Base-by-base conservation (phyloP, 2,113 vertebrate species). In the Amphiprion ocellaris region DNA sequence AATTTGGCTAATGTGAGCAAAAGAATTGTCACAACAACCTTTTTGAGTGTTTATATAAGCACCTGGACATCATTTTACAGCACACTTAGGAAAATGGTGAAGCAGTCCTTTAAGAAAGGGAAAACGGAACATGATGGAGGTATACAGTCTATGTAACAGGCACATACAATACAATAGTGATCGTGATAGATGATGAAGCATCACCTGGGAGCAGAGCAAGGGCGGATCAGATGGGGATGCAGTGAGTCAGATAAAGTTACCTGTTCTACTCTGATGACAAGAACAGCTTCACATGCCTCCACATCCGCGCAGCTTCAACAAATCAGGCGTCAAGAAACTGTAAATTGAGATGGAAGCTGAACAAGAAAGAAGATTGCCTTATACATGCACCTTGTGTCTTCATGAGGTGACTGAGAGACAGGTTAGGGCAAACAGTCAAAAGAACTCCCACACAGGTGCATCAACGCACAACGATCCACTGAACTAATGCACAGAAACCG, bases 201-300 rank as follows among this genome's bases (percentile, higher is more conserved):
- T 79, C 0, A 1, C 1, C 55, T 66, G 28, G 33, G 17, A 79
- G 69, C 23, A 28, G 21, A 24, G 41, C 4, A 9, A 26, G 37
- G 41, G 30, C 7, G 5, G 66, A 59, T 67, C 33, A 69, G 58
- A n/a, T 39, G 53, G 24, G 26, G 2, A 47, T 19, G 60, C 46
- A 28, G 52, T 4, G 23, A 65, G 30, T 70, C 79, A 70, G 64
- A 47, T 49, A 50, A 55, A 55, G 72, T 64, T 65, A 76, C 30
- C 30, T 59, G 58, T 19, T 59, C 52, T 24, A 7, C 49, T 62
- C 66, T 46, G 37, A 55, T 17, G 63, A 39, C 19, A 56, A 9
- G 28, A 60, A 37, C 44, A 33, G 19, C 14, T n/a, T 74, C 26
- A 10, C 39, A 56, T 8, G 28, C 9, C 37, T 39, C 5, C 15